Conservation (phyloP, 1,140 invertebrate species). For the Hylaeus anthracinus region DNA sequence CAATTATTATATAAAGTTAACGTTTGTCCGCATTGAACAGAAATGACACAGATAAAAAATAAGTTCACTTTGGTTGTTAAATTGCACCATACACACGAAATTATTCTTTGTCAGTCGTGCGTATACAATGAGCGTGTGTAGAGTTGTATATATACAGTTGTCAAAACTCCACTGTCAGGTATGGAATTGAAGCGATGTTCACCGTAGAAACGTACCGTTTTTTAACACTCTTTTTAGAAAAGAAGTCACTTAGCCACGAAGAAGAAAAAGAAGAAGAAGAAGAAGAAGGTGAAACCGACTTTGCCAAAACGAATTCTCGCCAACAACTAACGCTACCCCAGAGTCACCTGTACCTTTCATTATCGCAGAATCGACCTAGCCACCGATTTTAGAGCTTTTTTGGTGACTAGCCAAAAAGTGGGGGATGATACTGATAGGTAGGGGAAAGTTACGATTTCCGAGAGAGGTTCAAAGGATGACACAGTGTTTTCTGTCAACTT, state of each 20-base stretch:
- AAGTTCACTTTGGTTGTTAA: not conserved
- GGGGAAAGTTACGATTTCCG: slow-evolving; percentile 10
- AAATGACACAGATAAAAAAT: not conserved
- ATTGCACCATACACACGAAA: slow-evolving; percentile 20
- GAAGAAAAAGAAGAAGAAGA: not conserved
- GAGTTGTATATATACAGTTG: not conserved
- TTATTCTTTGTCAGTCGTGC: slow-evolving; percentile 23
- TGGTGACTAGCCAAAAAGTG: slow-evolving; percentile 62
- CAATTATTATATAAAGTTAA: not conserved
- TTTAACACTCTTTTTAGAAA: not conserved
- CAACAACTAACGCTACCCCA: slow-evolving; percentile 71
- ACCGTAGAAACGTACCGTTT: slow-evolving; percentile 17
- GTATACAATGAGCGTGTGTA: not conserved
- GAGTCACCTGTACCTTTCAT: slow-evolving; percentile 62
- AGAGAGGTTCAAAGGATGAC: slow-evolving; percentile 14
- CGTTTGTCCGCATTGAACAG: not conserved
- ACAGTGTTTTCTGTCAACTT: slow-evolving; percentile 13
- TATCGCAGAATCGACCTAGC: slow-evolving; percentile 73
- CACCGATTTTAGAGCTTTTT: slow-evolving; percentile 73
- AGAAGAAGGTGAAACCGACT: slow-evolving; percentile 44
- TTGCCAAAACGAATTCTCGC: slow-evolving; percentile 74
- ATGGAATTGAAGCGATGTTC: slow-evolving; percentile 6
- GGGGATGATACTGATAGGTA: slow-evolving; percentile 55
- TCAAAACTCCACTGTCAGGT: slow-evolving; percentile 16
- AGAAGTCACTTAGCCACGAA: slow-evolving; percentile 29